Evolutionary conservation across 2,797 vertebrate species (phyloP).

Genomic region (Uromys caudimaculatus): DNA sequence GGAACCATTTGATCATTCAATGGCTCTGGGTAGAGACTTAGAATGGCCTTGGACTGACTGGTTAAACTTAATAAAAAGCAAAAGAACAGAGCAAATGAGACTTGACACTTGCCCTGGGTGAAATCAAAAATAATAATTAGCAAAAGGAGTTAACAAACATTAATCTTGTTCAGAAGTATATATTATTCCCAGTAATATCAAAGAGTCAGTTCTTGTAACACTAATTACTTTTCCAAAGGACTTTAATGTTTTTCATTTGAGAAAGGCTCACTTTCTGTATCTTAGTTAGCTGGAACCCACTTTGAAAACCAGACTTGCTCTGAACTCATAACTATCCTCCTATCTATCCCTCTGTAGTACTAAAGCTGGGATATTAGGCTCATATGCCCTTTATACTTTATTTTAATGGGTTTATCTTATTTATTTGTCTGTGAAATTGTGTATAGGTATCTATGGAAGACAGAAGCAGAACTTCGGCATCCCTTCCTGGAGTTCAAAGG

Average conservation of each 20-base stretch:
- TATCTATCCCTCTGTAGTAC: not conserved
- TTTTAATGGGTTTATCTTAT: not conserved
- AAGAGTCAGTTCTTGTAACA: not conserved
- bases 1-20: not conserved
- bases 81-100: not conserved
- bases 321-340: not conserved
- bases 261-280: not conserved
- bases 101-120: not conserved
- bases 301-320: not conserved
- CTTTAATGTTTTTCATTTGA: not conserved
- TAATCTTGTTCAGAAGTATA: not conserved
- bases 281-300: not conserved
- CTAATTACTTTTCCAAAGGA: not conserved
- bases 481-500: not conserved
- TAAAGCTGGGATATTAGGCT: not conserved
- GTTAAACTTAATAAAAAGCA: not conserved
- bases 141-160: not conserved
- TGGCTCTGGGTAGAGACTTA: not conserved
- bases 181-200: not conserved
- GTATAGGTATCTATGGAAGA: not conserved
- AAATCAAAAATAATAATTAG: not conserved
- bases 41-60: not conserved
- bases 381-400: not conserved
- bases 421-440: not conserved
- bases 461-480: not conserved